These are phyloP conservation scores for Caenorhabditis auriculariae DNA, from an alignment of 2,888 invertebrate genomes.

Conservation along the genomic window DNA sequence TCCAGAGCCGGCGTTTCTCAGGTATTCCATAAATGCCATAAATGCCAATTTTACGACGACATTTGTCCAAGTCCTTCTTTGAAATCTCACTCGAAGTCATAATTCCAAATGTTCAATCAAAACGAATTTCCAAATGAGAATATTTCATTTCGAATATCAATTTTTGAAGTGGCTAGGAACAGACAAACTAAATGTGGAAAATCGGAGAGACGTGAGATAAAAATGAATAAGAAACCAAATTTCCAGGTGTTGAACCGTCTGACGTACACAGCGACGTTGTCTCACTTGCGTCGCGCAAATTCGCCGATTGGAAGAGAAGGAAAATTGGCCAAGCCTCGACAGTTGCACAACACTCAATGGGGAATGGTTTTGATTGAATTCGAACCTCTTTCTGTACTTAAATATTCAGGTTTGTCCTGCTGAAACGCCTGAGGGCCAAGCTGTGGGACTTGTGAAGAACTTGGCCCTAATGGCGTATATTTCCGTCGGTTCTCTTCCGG, in stretches of 20 bases:
- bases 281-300: conserved; percentile 94
- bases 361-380: conserved; percentile 72
- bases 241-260: conserved; percentile 86
- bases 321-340: conserved; percentile 96
- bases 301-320: conserved; percentile 99
- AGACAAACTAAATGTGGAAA: not conserved
- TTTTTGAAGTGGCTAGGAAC: not conserved
- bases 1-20: conserved; percentile 93
- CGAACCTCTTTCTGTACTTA: not conserved
- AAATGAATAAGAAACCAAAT: too few relatives aligned
- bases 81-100: not conserved
- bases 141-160: not conserved
- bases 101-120: not conserved
- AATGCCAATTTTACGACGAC: too few relatives aligned
- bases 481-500: conserved; percentile 97
- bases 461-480: conserved; percentile 99
- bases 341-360: conserved; percentile 98
- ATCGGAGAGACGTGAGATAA: too few relatives aligned
- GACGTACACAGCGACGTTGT: conserved; percentile 96
- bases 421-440: conserved; percentile 88
- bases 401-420: conserved; percentile 84
- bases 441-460: conserved; percentile 89
- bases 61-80: not conserved
- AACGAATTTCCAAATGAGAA: not conserved
- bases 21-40: too few relatives aligned